Percentiles rank a stretch among this genome's conserved stretches.
Conservation (phyloP, 2,888 invertebrate species). For the Apotomis capreana region DNA sequence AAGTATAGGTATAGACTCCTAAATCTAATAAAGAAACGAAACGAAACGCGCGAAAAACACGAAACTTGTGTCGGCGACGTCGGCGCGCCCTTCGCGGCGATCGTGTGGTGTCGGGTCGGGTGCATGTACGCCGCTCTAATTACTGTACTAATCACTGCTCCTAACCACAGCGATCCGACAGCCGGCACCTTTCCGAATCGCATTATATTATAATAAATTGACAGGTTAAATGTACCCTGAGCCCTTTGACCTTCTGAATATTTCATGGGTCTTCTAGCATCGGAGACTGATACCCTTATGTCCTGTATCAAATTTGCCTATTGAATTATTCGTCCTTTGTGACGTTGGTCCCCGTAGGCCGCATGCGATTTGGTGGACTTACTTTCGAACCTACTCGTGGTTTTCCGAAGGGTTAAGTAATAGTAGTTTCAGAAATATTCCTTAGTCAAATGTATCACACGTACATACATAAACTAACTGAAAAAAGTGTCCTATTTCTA, state of each 20-base stretch:
- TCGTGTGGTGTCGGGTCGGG: no score
- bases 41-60: no score
- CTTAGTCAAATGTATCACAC: no score
- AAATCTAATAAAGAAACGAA: no score
- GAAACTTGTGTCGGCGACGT: no score
- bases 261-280: constrained; percentile 52
- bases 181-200: constrained; percentile 17
- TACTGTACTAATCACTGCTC: constrained; percentile 22
- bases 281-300: constrained; percentile 29
- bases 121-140: background rate
- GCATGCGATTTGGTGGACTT: constrained; percentile 5
- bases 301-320: constrained; percentile 38
- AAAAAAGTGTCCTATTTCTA: no score
- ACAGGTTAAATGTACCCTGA: constrained; percentile 42
- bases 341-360: constrained; percentile 1
- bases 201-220: constrained; percentile 57
- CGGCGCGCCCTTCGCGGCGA: no score
- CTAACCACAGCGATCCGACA: background rate
- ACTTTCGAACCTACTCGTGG: background rate
- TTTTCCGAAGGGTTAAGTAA: background rate
- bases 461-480: no score
- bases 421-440: background rate
- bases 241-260: constrained; percentile 60
- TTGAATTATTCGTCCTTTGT: constrained; percentile 38
- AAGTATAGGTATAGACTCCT: no score